Conservation (phyloP, 2,797 vertebrate genomes). For the Macroramphosus scolopax region DNA sequence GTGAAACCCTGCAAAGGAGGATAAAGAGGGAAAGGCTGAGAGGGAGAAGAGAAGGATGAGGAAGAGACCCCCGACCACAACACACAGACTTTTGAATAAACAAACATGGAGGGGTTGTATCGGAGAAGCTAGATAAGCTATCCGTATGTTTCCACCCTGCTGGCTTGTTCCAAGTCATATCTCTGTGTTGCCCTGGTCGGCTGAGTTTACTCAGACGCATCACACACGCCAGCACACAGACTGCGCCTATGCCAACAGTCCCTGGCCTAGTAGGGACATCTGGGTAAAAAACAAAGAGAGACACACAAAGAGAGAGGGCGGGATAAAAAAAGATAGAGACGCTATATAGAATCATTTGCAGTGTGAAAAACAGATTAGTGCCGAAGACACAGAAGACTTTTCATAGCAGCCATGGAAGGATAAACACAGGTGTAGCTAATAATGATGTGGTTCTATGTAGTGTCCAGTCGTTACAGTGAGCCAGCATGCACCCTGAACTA, state of each 20-base stretch:
- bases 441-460: no score
- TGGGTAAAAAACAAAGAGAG: slow-evolving; percentile 15
- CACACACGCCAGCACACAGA: slow-evolving; percentile 56
- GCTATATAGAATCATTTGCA: slow-evolving; percentile 7
- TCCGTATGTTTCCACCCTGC: slow-evolving; percentile 42
- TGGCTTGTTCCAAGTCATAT: slow-evolving; percentile 44
- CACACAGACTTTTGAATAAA: slow-evolving; percentile 47
- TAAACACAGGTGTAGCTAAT: no score
- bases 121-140: slow-evolving; percentile 35
- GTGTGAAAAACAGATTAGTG: slow-evolving; percentile 6
- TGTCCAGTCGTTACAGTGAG: no score
- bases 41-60: slow-evolving; percentile 28
- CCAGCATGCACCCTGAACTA: no score
- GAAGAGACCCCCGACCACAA: slow-evolving; percentile 53
- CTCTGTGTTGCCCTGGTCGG: slow-evolving; percentile 22
- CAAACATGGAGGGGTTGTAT: slow-evolving; percentile 16
- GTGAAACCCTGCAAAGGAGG: slow-evolving; percentile 41
- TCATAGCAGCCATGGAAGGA: no score
- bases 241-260: slow-evolving; percentile 45
- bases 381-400: no score
- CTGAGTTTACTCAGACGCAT: slow-evolving; percentile 57
- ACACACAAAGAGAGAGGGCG: slow-evolving; percentile 6
- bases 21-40: slow-evolving; percentile 64
- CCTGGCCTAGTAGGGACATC: slow-evolving; percentile 35
- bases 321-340: slow-evolving; percentile 13